Base-by-base conservation (phyloP, 2,113 vertebrate genomes). In the Podiceps cristatus region DNA sequence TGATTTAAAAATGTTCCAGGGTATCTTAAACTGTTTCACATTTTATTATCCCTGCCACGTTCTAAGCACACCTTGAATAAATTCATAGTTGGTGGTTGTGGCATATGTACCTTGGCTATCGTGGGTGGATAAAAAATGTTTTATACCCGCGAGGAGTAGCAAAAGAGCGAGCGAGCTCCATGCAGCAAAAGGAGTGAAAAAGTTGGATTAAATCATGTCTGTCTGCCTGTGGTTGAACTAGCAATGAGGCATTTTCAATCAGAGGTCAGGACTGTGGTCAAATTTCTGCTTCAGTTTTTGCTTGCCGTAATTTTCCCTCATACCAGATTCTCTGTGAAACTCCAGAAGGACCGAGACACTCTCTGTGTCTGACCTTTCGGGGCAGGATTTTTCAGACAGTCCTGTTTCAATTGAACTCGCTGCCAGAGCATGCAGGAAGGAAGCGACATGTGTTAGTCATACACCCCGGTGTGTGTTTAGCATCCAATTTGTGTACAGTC, bases 381-480 rank as follows among this genome's bases (percentile, higher is more conserved):
- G 90, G 93, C 91, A 97, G 68, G 82, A 92, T 95, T 95, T 96
- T 97, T 96, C 96, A 97, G 96, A 94, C 96, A 92, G 96, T 86
- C 77, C 89, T 69, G 58, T 92, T 97, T 94, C 93, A 90, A 95
- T 90, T 94, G 93, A 98, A 98, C 93, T 94, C 2, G 2, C 55
- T 97, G 97, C 96, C 96, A 95, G 96, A 85, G 77, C 94, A 88
- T 96, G 83, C 94, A 96, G 96, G 96, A 98, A 98, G 98, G 98
- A 98, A 98, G 97, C 64, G 69, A 96, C 97, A 97, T 98, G 98
- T 98, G 98, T 98, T 98, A 88, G 97, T 98, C 93, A 93, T 97
- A 96, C 86, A 58, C 92, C 88, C 94, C 10, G 18, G 88, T 86
- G 90, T 96, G 92, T 96, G 84, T 71, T 96, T 93, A 93, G 82